Conservation (phyloP, 2,888 invertebrate species). For the Odontomyia ornata region DNA sequence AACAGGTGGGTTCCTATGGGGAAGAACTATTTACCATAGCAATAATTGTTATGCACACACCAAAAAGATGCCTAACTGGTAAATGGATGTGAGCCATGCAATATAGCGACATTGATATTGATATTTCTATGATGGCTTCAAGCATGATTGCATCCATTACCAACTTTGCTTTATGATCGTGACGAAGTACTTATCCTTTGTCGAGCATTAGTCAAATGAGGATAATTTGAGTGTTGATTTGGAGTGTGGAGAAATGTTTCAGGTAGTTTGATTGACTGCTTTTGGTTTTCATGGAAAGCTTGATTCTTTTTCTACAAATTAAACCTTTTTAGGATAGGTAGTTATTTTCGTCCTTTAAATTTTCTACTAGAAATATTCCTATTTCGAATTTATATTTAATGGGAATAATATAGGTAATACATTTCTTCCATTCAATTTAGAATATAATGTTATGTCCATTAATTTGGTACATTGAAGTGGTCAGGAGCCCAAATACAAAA, state of each 20-base stretch:
- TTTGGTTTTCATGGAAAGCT: too few species aligned
- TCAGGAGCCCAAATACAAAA: too few species aligned
- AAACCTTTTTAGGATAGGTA: too few species aligned
- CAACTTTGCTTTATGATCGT: neutral
- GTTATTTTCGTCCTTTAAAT: too few species aligned
- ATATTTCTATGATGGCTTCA: constrained; percentile 31
- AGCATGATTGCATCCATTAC: constrained; percentile 8
- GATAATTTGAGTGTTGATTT: neutral
- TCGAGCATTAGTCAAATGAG: constrained; percentile 3
- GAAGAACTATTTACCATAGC: constrained; percentile 39
- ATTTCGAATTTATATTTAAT: too few species aligned
- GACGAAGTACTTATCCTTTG: neutral
- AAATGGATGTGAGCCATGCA: neutral
- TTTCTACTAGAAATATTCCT: too few species aligned
- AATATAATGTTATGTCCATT: too few species aligned
- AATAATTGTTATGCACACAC: constrained; percentile 31
- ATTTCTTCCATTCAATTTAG: too few species aligned
- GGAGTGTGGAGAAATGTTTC: neutral
- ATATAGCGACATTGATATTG: neutral
- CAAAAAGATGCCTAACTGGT: neutral
- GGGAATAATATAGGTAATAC: too few species aligned
- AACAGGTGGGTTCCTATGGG: constrained; percentile 18
- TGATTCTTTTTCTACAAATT: too few species aligned
- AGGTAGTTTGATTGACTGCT: too few species aligned
- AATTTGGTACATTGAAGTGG: too few species aligned